Evolutionary conservation across 92 coral and sea anemone genomes (phyloP).

Genomic region (Palythoa caribaeorum): DNA sequence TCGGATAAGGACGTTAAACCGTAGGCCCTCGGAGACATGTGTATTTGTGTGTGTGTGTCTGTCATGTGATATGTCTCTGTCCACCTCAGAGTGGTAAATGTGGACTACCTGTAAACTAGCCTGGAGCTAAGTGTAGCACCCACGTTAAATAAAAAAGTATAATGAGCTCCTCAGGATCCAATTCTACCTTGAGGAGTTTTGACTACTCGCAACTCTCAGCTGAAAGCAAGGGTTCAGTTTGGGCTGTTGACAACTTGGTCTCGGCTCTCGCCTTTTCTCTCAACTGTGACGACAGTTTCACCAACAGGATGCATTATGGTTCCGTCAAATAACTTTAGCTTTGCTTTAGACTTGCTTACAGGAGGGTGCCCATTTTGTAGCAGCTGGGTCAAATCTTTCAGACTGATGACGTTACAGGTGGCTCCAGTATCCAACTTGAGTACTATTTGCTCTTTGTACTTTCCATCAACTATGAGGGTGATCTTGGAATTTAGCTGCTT

Average conservation of each 20-base stretch:
- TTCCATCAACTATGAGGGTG: background rate
- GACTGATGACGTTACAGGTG: background rate
- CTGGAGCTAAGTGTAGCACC: too few species aligned
- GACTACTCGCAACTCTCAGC: slow-evolving; percentile 47
- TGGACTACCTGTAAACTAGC: too few species aligned
- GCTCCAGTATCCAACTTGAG: background rate
- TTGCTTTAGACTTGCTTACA: background rate
- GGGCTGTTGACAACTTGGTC: slow-evolving; percentile 43
- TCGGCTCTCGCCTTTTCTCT: background rate
- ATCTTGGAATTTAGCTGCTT: background rate
- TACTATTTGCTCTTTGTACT: background rate
- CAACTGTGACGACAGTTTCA: background rate
- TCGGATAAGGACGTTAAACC: too few species aligned
- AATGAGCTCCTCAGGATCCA: slow-evolving; percentile 22
- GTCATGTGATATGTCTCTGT: too few species aligned
- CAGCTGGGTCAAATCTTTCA: background rate
- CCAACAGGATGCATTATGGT: slow-evolving; percentile 17
- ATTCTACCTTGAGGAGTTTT: slow-evolving; percentile 3
- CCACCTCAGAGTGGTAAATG: too few species aligned
- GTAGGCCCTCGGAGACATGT: too few species aligned
- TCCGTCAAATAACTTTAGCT: background rate
- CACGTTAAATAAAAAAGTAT: too few species aligned
- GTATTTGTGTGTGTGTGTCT: too few species aligned
- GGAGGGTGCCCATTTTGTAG: slow-evolving; percentile 13
- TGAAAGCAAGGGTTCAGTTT: slow-evolving; percentile 61